Percentiles rank a stretch among this genome's conserved stretches.
phyloP scores from a whole-genome alignment of 2,888 invertebrate species.

The Acrobasis consociella region DNA sequence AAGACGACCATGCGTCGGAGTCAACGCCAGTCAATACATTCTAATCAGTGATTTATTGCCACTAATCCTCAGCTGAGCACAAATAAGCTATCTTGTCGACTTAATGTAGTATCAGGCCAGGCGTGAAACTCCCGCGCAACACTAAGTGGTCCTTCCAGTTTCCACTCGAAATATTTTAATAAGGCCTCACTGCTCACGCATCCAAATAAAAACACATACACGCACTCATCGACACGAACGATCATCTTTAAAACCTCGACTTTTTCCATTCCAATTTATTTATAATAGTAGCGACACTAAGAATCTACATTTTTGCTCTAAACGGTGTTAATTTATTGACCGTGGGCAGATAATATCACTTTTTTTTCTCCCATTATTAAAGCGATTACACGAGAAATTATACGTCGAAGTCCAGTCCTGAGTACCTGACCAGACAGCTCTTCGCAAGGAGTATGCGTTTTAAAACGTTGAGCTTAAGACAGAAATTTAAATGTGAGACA shows the following conservation, averaged over 20 bases:
- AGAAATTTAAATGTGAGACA: slow-evolving; percentile 40
- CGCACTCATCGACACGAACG: slow-evolving; percentile 61
- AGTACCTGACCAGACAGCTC: slow-evolving; percentile 51
- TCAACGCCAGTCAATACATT: slow-evolving; percentile 82
- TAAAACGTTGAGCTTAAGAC: slow-evolving; percentile 41
- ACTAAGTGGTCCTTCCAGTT: slow-evolving; percentile 83
- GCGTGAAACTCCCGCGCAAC: slow-evolving; percentile 83
- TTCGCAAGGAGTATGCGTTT: slow-evolving; percentile 40
- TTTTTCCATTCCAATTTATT: slow-evolving; percentile 69
- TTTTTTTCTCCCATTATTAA: slow-evolving; percentile 81
- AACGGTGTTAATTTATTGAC: slow-evolving; percentile 83
- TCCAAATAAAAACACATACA: slow-evolving; percentile 79
- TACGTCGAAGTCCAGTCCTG: slow-evolving; percentile 73
- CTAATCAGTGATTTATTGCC: slow-evolving; percentile 83
- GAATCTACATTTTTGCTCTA: slow-evolving; percentile 82
- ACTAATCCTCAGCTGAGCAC: slow-evolving; percentile 81
- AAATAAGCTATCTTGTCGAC: slow-evolving; percentile 83
- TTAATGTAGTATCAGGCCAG: slow-evolving; percentile 81
- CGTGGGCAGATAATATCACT: slow-evolving; percentile 83
- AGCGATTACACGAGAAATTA: slow-evolving; percentile 83
- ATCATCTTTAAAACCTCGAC: slow-evolving; percentile 60
- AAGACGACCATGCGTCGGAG: slow-evolving; percentile 65
- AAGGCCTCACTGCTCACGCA: slow-evolving; percentile 81
- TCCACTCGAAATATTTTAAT: slow-evolving; percentile 83
- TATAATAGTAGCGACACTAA: slow-evolving; percentile 81